Percentiles rank a stretch among this genome's conserved stretches.
Evolutionary conservation across 2,113 vertebrate genomes (phyloP).

Genomic region (Tichodroma muraria): DNA sequence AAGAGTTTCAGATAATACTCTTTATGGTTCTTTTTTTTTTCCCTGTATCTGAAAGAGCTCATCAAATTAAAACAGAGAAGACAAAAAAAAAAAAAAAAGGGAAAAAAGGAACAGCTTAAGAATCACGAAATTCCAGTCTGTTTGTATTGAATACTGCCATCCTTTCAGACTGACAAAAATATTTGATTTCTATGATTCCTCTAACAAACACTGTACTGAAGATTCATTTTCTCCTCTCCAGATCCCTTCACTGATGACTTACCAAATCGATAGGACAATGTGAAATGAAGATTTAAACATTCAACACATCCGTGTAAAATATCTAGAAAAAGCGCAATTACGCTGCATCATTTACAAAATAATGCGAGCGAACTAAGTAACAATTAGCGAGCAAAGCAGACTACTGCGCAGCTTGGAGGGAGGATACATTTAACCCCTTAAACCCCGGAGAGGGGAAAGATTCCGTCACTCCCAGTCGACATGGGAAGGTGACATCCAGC

Average conservation of each 20-base stretch:
- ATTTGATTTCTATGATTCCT: not conserved
- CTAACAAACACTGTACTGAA: not conserved
- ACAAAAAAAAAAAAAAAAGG: rapidly evolving
- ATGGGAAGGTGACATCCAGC: not conserved
- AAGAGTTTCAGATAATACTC: not conserved
- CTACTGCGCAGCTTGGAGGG: not conserved
- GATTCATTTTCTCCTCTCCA: not conserved
- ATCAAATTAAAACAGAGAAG: not conserved
- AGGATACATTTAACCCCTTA: not conserved
- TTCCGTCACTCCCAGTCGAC: not conserved
- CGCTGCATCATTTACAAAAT: not conserved
- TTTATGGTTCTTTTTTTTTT: not conserved
- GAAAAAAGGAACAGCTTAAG: not conserved
- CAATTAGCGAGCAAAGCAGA: not conserved
- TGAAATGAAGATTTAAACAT: not conserved
- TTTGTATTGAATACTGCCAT: not conserved
- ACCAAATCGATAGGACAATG: rapidly evolving
- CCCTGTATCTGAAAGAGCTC: not conserved
- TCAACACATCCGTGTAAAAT: not conserved
- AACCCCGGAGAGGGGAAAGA: not conserved
- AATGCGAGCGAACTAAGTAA: not conserved
- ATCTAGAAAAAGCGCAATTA: not conserved
- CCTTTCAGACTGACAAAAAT: not conserved
- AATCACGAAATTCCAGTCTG: not conserved
- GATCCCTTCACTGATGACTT: not conserved